A percentile compares a stretch with the other conserved stretches of the same genome.
phyloP scores from a whole-genome alignment of 2,113 vertebrate genomes.

The Syrmaticus mikado region DNA sequence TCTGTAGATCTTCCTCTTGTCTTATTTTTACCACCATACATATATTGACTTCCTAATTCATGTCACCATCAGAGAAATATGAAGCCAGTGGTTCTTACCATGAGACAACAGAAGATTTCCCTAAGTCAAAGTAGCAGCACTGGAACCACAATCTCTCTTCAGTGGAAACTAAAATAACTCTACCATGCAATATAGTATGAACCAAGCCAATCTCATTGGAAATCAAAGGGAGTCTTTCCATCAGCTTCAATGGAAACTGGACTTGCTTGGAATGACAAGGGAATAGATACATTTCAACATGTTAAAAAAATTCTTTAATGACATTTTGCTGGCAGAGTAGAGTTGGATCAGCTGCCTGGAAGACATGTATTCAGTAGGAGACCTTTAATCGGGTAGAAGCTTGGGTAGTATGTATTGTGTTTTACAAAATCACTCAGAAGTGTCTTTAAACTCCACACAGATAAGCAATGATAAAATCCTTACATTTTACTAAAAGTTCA shows the following conservation, averaged over 20 bases:
- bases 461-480: neutral
- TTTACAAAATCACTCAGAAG: neutral
- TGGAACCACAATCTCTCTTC: neutral
- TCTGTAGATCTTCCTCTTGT: neutral
- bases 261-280: neutral
- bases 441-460: conserved; percentile 18
- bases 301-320: neutral
- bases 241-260: neutral
- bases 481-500: conserved; percentile 57
- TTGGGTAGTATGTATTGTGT: neutral
- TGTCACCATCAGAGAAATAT: neutral
- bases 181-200: neutral
- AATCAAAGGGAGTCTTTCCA: neutral
- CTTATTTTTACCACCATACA: neutral
- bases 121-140: neutral
- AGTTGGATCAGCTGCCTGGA: neutral
- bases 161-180: neutral
- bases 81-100: neutral
- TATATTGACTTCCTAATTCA: neutral
- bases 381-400: neutral
- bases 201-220: neutral
- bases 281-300: neutral
- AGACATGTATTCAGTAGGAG: neutral
- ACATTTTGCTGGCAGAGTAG: neutral
- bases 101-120: neutral